These are phyloP conservation scores for Bemisia tabaci DNA, from an alignment of 1,140 invertebrate species.

Conservation along the genomic window DNA sequence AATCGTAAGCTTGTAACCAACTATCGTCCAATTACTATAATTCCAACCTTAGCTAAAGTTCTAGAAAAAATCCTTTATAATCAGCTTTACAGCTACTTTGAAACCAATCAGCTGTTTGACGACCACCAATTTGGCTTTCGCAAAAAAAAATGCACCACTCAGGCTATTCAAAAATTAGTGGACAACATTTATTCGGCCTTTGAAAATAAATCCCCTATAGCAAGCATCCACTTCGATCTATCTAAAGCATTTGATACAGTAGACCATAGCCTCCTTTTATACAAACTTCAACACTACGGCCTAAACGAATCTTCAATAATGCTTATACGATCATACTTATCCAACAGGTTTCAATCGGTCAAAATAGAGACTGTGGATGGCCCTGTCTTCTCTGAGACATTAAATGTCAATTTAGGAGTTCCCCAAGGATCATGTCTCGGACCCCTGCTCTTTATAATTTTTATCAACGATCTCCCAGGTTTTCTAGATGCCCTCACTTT, in stretches of 20 bases:
- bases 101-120: background rate
- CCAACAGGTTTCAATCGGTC: background rate
- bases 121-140: background rate
- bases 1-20: background rate
- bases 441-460: background rate
- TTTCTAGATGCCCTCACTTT: background rate
- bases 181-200: background rate
- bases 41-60: constrained; percentile 2
- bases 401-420: background rate
- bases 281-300: background rate
- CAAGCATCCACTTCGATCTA: background rate
- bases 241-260: background rate
- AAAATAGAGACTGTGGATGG: background rate
- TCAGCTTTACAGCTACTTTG: background rate
- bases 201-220: background rate
- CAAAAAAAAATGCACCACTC: background rate
- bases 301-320: background rate
- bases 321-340: background rate
- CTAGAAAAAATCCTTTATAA: background rate
- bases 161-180: background rate
- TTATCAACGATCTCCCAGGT: background rate
- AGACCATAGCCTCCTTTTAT: background rate
- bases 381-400: background rate
- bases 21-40: constrained; percentile 5
- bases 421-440: background rate